phyloP scores from a whole-genome alignment of 2,888 invertebrate genomes.

The Mythimna albipuncta region DNA sequence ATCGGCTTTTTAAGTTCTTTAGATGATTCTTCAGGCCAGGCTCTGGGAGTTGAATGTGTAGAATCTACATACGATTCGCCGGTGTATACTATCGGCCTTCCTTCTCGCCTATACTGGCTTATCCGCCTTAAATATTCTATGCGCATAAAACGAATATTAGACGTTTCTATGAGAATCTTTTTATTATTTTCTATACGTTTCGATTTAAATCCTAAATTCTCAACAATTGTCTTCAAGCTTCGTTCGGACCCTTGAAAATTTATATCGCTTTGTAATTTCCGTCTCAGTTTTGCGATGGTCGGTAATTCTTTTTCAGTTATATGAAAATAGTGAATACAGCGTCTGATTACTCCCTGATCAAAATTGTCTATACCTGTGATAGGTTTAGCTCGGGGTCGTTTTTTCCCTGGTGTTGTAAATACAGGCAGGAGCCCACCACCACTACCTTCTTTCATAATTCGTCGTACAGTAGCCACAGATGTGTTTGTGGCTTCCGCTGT shows the following conservation, averaged over 20 bases:
- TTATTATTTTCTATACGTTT: not conserved
- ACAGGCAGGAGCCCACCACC: not conserved
- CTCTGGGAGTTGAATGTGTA: not conserved
- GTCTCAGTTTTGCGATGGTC: not conserved
- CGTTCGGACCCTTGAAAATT: conserved; percentile 1
- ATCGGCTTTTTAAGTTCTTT: not conserved
- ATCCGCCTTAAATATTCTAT: not conserved
- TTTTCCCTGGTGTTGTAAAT: conserved; percentile 1
- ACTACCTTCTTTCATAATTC: not conserved
- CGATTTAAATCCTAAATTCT: not conserved
- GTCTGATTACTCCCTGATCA: not conserved
- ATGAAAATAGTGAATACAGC: not conserved
- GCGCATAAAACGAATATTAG: not conserved
- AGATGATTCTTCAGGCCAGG: not conserved
- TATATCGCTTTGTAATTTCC: not conserved
- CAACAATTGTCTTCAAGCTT: not conserved
- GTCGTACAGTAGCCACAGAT: not conserved
- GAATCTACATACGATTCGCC: too few species aligned
- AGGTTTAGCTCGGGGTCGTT: not conserved
- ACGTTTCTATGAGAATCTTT: not conserved
- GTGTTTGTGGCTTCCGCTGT: not conserved
- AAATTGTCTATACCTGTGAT: not conserved
- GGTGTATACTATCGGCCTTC: not conserved
- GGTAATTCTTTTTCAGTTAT: not conserved
- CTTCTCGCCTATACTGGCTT: not conserved